Evolutionary conservation across 2,797 vertebrate genomes (phyloP).

Genomic region (Fundulus diaphanus): DNA sequence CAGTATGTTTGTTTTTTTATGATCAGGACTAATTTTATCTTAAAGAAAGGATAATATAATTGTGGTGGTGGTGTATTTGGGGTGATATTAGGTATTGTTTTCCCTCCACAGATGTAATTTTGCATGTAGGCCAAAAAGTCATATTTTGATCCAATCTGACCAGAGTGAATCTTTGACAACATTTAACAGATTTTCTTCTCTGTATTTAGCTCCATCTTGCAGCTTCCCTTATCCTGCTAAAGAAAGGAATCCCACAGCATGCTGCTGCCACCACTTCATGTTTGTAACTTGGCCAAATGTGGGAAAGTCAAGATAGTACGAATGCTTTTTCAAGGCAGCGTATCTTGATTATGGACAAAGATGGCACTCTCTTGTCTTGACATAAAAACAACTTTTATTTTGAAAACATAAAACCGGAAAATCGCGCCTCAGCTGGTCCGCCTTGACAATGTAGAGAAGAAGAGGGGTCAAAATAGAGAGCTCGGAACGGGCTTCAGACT

Average conservation of each 20-base stretch:
- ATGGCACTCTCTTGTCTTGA: not conserved
- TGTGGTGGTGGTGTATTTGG: not conserved
- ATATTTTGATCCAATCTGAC: not conserved
- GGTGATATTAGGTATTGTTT: not conserved
- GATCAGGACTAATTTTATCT: no score
- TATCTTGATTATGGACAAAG: not conserved
- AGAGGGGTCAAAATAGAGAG: constrained; percentile 30
- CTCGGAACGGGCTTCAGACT: constrained; percentile 62
- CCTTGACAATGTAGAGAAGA: not conserved
- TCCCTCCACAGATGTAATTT: not conserved
- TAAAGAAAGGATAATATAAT: no score
- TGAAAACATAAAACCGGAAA: constrained; percentile 40
- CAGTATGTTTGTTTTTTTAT: not conserved
- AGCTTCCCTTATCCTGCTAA: not conserved
- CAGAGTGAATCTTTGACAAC: not conserved
- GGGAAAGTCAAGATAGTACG: not conserved
- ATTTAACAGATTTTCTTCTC: not conserved
- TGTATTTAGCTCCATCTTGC: not conserved
- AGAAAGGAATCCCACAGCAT: not conserved
- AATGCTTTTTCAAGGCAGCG: no score
- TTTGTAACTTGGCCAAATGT: not conserved
- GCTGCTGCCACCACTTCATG: not conserved
- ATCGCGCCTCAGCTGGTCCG: rapidly evolving
- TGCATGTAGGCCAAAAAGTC: not conserved
- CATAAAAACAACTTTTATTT: constrained; percentile 40